Evolutionary conservation across 2,797 vertebrate genomes (phyloP).

Genomic region (Nyctalus aviator): DNA sequence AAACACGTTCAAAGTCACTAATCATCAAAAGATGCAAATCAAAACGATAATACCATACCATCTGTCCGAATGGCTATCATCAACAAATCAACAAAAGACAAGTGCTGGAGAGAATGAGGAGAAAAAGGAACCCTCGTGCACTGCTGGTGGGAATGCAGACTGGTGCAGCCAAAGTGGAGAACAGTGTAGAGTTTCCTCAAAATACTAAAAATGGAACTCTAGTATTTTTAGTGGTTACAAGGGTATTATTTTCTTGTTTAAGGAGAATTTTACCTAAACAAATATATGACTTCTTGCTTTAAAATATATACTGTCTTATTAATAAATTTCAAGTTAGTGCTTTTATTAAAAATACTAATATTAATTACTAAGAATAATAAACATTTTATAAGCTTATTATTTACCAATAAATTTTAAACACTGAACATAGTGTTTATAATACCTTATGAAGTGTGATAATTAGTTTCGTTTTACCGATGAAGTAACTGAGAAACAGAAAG

Average conservation of each 20-base stretch:
- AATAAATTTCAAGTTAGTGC: background rate
- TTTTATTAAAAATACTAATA: background rate
- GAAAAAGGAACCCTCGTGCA: no score
- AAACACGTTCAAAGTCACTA: no score
- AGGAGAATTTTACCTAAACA: slow-evolving; percentile 11
- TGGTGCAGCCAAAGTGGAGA: no score
- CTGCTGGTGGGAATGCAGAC: no score
- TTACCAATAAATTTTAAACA: slow-evolving; percentile 18
- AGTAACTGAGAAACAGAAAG: slow-evolving; percentile 26
- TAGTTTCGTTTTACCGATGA: slow-evolving; percentile 46
- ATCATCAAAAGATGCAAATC: no score
- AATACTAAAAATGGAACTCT: background rate
- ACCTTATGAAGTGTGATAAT: background rate
- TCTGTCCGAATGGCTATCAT: no score
- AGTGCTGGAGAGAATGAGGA: no score
- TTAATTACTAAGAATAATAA: background rate
- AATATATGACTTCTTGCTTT: background rate
- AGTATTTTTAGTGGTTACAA: background rate
- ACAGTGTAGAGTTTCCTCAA: no score
- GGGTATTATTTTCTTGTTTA: background rate
- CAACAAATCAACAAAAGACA: no score
- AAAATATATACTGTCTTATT: background rate
- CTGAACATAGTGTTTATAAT: background rate
- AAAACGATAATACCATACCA: fast-evolving
- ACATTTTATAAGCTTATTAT: background rate